A percentile compares a stretch with the other conserved stretches of the same genome.
Evolutionary conservation across 2,113 vertebrate species (phyloP).

Genomic region (Anseranas semipalmata): DNA sequence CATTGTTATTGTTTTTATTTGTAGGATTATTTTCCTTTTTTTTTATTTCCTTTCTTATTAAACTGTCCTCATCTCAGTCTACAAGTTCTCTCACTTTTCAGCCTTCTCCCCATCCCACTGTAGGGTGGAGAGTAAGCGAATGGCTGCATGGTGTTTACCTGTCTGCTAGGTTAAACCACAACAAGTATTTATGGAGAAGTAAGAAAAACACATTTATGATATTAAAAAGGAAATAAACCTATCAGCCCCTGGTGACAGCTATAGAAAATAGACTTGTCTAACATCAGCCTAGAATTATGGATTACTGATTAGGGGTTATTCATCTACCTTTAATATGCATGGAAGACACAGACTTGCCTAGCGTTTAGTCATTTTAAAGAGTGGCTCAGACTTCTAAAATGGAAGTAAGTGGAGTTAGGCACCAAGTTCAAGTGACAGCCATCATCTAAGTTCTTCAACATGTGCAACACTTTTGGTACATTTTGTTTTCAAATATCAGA

Average conservation of each 20-base stretch:
- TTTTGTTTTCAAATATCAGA: not conserved
- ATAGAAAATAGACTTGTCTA: not conserved
- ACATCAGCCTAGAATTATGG: not conserved
- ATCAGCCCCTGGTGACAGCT: not conserved
- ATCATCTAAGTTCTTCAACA: not conserved
- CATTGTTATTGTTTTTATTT: not conserved
- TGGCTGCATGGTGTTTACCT: not conserved
- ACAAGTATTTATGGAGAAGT: not conserved
- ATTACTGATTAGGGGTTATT: not conserved
- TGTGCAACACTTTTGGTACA: not conserved
- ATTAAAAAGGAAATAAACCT: not conserved
- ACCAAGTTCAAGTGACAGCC: not conserved
- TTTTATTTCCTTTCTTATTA: not conserved
- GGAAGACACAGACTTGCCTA: not conserved
- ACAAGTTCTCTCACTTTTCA: not conserved
- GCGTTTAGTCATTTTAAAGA: not conserved
- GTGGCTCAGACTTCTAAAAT: not conserved
- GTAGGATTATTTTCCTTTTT: not conserved
- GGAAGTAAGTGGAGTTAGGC: not conserved
- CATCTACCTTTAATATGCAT: not conserved
- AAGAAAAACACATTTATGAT: not conserved
- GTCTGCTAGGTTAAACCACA: not conserved
- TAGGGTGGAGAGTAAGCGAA: not conserved
- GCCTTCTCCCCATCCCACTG: not conserved
- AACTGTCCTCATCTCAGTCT: not conserved